Percentiles rank a stretch among this genome's conserved stretches.
Evolutionary conservation across 1,140 invertebrate genomes (phyloP).

Genomic region (Tetranychus cinnabarinus): DNA sequence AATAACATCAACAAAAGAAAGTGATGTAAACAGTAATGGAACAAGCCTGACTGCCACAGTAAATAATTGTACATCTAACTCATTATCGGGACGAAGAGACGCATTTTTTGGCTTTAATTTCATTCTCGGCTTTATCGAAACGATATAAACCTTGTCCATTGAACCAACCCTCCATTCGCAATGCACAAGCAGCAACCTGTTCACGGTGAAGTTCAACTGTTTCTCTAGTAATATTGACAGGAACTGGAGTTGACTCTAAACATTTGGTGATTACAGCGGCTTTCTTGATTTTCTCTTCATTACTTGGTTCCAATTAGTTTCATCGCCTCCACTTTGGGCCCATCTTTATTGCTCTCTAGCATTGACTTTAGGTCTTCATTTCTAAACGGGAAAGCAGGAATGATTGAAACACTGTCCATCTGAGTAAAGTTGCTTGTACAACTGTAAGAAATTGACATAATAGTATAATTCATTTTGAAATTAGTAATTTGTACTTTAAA

Average conservation of each 20-base stretch:
- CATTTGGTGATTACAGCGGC: conserved; percentile 13
- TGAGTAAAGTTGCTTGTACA: background rate
- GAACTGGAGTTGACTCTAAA: conserved; percentile 10
- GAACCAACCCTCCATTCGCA: conserved; percentile 8
- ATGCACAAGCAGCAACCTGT: conserved; percentile 12
- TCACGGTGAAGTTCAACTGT: conserved; percentile 11
- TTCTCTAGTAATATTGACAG: conserved; percentile 9
- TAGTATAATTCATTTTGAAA: no score
- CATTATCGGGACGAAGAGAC: no score
- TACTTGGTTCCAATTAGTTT: conserved; percentile 30
- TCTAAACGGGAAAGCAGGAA: background rate
- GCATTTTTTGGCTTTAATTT: conserved; percentile 16
- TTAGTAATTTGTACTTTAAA: no score
- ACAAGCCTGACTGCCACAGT: background rate
- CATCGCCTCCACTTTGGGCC: conserved; percentile 93
- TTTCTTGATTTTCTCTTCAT: conserved; percentile 9
- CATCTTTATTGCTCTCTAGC: conserved; percentile 93
- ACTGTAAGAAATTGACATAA: background rate
- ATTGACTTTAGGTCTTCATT: conserved; percentile 38
- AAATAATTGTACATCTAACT: background rate
- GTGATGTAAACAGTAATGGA: no score
- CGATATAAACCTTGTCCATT: conserved; percentile 13
- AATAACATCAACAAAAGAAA: background rate
- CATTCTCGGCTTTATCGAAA: conserved; percentile 14
- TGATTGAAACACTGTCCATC: background rate